phyloP scores from a whole-genome alignment of 2,113 vertebrate species.

The Microcebus tavaratra region DNA sequence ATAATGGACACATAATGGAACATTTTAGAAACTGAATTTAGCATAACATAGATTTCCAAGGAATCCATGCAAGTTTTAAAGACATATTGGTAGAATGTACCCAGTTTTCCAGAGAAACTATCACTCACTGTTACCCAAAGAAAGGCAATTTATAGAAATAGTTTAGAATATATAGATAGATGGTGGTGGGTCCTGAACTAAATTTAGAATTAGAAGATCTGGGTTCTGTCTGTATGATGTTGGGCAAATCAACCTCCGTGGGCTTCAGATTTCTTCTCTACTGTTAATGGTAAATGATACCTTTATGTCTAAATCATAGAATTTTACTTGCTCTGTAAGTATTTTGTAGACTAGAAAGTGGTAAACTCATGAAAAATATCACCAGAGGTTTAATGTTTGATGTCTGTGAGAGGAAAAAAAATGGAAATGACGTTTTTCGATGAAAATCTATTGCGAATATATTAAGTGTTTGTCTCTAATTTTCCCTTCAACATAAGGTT shows the following conservation, averaged over 20 bases:
- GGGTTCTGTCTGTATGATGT: background rate
- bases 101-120: slow-evolving; percentile 3
- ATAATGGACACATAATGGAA: background rate
- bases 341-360: background rate
- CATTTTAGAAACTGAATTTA: background rate
- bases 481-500: background rate
- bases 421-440: background rate
- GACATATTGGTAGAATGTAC: background rate
- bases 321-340: background rate
- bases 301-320: background rate
- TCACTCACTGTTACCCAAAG: background rate
- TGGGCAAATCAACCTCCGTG: background rate
- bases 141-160: slow-evolving; percentile 9
- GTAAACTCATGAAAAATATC: background rate
- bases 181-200: background rate
- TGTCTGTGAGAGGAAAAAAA: background rate
- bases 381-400: background rate
- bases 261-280: background rate
- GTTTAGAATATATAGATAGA: background rate
- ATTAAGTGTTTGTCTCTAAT: background rate
- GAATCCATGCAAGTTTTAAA: background rate
- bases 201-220: background rate
- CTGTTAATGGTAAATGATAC: background rate
- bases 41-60: background rate
- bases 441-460: background rate